phyloP scores from a whole-genome alignment of 2,797 vertebrate genomes.

The Falco biarmicus region DNA sequence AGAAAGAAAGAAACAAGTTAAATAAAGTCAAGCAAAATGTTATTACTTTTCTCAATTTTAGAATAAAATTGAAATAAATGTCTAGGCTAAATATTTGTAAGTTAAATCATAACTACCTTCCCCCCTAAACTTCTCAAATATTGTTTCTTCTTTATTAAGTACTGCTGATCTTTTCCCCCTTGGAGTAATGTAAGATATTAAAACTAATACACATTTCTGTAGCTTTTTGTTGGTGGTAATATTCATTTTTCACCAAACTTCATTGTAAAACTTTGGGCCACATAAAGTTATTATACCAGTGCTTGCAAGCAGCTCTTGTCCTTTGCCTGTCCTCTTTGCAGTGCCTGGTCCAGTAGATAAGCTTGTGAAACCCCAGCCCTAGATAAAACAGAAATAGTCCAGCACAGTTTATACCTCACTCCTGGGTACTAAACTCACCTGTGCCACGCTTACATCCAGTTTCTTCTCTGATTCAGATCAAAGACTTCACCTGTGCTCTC shows the following conservation, averaged over 20 bases:
- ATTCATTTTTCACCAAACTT: not conserved
- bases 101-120: not conserved
- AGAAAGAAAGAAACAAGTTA: not conserved
- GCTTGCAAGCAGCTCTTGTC: not conserved
- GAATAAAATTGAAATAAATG: not conserved
- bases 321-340: not conserved
- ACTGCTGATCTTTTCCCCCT: not conserved
- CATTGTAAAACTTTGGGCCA: not conserved
- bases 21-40: not conserved
- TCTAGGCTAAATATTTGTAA: not conserved
- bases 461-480: not conserved
- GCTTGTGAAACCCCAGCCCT: not conserved
- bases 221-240: not conserved
- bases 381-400: not conserved
- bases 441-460: not conserved
- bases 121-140: accelerated
- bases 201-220: not conserved
- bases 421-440: not conserved
- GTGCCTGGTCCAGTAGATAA: not conserved
- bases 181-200: not conserved
- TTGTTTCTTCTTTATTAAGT: not conserved
- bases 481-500: not conserved
- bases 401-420: not conserved
- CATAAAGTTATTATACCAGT: not conserved
- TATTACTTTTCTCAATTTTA: not conserved